Percentiles rank a stretch among this genome's conserved stretches.
Evolutionary conservation across 2,113 vertebrate genomes (phyloP).

Genomic region (Dicentrarchus labrax): DNA sequence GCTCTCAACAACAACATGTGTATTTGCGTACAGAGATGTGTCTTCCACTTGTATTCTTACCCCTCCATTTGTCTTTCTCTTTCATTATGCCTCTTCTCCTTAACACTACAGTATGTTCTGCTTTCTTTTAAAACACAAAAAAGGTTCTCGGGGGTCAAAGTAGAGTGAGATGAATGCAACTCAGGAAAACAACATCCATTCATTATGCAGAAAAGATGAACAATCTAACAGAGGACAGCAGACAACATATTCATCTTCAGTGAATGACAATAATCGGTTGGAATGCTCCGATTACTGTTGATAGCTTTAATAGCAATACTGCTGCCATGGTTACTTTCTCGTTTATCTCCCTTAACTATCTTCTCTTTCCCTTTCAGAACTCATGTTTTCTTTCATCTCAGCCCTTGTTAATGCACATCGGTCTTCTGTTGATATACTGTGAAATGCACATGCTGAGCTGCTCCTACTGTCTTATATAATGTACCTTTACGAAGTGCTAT

Average conservation of each 20-base stretch:
- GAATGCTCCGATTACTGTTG: conserved; percentile 26
- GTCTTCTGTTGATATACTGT: not conserved
- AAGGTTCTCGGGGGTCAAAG: not conserved
- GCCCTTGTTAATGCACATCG: not conserved
- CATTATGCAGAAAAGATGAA: not conserved
- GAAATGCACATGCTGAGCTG: not conserved
- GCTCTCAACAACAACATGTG: too few species aligned
- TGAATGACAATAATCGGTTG: conserved; percentile 23
- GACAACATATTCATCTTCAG: not conserved
- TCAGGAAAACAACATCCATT: not conserved
- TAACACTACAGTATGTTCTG: too few species aligned
- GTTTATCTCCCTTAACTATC: conserved; percentile 1
- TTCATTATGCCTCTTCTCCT: not conserved
- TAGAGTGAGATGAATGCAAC: not conserved
- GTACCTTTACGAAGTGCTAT: not conserved
- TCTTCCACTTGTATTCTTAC: too few species aligned
- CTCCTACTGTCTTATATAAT: not conserved
- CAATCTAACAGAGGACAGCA: not conserved
- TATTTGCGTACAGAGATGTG: too few species aligned
- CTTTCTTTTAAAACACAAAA: conserved; percentile 1
- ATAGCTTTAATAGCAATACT: conserved; percentile 27
- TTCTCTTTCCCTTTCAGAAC: not conserved
- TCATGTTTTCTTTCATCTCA: not conserved
- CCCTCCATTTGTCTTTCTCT: too few species aligned
- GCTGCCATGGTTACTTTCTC: conserved; percentile 27